Base-by-base conservation (phyloP, 2,888 invertebrate genomes). In the Serripes groenlandicus region DNA sequence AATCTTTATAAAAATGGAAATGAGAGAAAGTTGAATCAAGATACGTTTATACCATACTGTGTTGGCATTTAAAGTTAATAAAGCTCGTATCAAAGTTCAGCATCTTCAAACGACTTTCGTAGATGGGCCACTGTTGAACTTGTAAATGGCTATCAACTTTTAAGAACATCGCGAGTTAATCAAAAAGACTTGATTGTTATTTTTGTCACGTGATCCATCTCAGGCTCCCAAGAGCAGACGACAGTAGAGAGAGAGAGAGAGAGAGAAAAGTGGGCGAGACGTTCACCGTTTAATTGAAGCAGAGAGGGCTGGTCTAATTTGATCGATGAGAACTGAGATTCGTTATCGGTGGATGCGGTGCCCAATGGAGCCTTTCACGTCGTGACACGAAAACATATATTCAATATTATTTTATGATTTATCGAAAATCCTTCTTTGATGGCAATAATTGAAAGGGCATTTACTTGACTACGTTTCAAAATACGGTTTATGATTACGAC, bases 321-420 rank as follows among this genome's bases (percentile, higher is more conserved):
- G 88, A 90, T 88, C 88, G 88, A 88, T 88, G 84, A 83, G 80
- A 82, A 85, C 78, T 69, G 58, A 68, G 78, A 83, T 81, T 62
- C 34, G 81, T 68, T 79, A 86, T 83, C 83, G 76, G 54, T 77
- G 75, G 66, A 35, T 60, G 69, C 79, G 72, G 58, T 77, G 78
- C 66, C 84, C 84, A 86, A 78, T 84, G 77, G 75, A 82, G 81
- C 82, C 62, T 77, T 37, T 32, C 70, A 68, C 78, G 64, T 75
- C 64, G 69, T 49, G 69, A 80, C 75, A 79, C 74, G 66, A 72
- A 71, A 77, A 81, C 77, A 78, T 78, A 86, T 77, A 75, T 80
- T 73, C 72, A 82, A 82, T 84, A 75, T 80, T 80, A 80, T 80
- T 83, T 84, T 86, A 86, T 86, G 86, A 86, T 86, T 84, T 86